Percentiles rank a stretch among this genome's conserved stretches.
Evolutionary conservation across 2,113 vertebrate genomes (phyloP).

Genomic region (rat (Rattus norvegicus)): GRCr8 NC_086028.1:19273001-19273500

Average conservation of each 20-base stretch:
- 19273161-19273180: not conserved
- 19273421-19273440: slow-evolving; percentile 15
- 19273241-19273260: not conserved
- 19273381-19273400: not conserved
- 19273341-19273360: not conserved
- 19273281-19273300: not conserved
- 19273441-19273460: not conserved
- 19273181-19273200: not conserved
- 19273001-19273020: too few relatives aligned
- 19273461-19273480: not conserved
- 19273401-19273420: not conserved
- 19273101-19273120: rapidly evolving
- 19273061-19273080: not conserved
- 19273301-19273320: not conserved
- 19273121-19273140: not conserved
- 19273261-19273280: not conserved
- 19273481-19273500: too few relatives aligned
- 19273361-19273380: not conserved
- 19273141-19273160: not conserved
- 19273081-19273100: not conserved
- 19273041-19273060: not conserved
- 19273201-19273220: not conserved
- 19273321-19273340: not conserved
- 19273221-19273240: not conserved
- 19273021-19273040: too few relatives aligned